phyloP scores from a whole-genome alignment of 2,797 vertebrate genomes.

The Periparus ater region DNA sequence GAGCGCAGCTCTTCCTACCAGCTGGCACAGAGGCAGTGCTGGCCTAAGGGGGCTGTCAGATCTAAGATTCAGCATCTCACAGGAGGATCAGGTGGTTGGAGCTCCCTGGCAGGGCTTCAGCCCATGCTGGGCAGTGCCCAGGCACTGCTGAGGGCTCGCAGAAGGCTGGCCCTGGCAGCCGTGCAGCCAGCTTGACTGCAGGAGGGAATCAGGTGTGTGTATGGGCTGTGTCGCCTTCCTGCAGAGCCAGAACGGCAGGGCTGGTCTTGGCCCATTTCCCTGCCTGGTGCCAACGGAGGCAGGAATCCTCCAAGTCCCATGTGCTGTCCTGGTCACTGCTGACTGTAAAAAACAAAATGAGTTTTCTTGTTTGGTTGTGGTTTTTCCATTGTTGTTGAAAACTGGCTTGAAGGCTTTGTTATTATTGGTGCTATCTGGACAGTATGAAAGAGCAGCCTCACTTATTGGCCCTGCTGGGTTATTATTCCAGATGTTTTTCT shows the following conservation, averaged over 20 bases:
- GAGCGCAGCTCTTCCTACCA: not conserved
- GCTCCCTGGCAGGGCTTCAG: not conserved
- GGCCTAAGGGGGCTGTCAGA: not conserved
- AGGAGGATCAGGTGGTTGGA: not conserved
- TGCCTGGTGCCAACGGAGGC: not conserved
- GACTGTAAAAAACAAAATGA: not conserved
- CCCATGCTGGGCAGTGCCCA: not conserved
- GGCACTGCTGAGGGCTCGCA: not conserved
- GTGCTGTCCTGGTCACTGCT: not conserved
- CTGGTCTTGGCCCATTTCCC: not conserved
- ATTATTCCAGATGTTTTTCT: constrained; percentile 57
- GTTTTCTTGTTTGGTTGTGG: not conserved
- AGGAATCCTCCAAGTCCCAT: not conserved
- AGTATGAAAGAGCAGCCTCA: constrained; percentile 12
- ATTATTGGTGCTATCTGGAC: constrained; percentile 34
- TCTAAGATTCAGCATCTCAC: not conserved
- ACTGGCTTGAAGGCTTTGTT: not conserved
- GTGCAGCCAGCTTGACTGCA: not conserved
- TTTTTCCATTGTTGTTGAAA: not conserved
- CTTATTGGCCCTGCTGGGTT: constrained; percentile 21
- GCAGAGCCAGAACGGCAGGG: not conserved
- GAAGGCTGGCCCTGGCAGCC: not conserved
- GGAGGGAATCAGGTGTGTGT: not conserved
- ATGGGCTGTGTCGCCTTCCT: not conserved
- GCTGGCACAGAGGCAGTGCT: not conserved